Evolutionary conservation across 1,140 invertebrate genomes (phyloP).

Genomic region (Asbolus verrucosus): DNA sequence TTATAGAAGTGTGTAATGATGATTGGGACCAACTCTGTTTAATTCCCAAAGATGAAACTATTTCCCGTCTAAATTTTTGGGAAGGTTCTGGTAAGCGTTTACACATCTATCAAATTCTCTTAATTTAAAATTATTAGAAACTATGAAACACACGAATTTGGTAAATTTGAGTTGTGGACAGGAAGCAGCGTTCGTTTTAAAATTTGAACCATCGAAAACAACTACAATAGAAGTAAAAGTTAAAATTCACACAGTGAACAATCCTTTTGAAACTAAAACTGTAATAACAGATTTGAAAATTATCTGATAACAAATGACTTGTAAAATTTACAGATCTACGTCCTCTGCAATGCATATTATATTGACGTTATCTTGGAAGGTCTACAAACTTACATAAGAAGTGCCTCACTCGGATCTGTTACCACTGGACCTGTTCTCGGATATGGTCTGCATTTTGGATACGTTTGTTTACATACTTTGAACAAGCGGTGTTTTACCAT

Average conservation of each 20-base stretch:
- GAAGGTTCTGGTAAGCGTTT: conserved; percentile 39
- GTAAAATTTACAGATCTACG: conserved; percentile 54
- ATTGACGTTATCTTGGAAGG: conserved; percentile 50
- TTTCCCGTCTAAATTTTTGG: conserved; percentile 33
- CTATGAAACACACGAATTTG: conserved; percentile 40
- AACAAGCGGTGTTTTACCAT: conserved; percentile 55
- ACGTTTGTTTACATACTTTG: conserved; percentile 49
- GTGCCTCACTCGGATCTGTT: neutral
- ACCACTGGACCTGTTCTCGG: conserved; percentile 27
- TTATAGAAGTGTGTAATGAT: conserved; percentile 47
- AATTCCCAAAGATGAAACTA: conserved; percentile 32
- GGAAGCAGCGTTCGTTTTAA: conserved; percentile 43
- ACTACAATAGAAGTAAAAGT: conserved; percentile 23
- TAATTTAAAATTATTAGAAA: neutral
- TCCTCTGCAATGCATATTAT: conserved; percentile 48
- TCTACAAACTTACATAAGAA: conserved; percentile 27
- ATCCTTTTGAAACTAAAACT: conserved; percentile 57
- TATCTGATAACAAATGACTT: no score
- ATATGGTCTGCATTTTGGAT: conserved; percentile 56
- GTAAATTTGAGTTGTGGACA: conserved; percentile 48
- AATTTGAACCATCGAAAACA: conserved; percentile 45
- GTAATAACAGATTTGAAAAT: no score
- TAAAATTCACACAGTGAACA: conserved; percentile 54
- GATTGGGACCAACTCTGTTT: conserved; percentile 40
- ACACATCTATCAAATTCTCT: neutral